These are phyloP conservation scores for Eolophus roseicapilla DNA, from an alignment of 2,113 vertebrate genomes.

Conservation along the genomic window DNA sequence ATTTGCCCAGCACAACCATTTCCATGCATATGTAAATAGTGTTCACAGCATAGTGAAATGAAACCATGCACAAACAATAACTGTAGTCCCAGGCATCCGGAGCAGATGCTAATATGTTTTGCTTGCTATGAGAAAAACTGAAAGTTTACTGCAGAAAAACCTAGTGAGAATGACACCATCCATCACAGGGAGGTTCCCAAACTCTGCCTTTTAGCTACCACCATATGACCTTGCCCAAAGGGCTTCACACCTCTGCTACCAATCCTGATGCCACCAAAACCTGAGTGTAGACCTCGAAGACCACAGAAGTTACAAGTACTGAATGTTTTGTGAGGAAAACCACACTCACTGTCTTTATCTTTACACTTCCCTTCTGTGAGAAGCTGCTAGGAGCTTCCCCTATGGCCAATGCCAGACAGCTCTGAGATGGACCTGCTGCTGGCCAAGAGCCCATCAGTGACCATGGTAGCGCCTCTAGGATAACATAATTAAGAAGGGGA, in stretches of 20 bases:
- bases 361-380: not conserved
- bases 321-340: not conserved
- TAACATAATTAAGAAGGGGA: too few relatives aligned
- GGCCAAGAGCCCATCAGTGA: not conserved
- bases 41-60: not conserved
- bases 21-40: not conserved
- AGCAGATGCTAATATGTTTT: not conserved
- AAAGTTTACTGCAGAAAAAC: not conserved
- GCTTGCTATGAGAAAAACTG: not conserved
- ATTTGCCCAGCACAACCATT: not conserved
- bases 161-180: not conserved
- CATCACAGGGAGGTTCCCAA: not conserved
- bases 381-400: not conserved
- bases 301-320: not conserved
- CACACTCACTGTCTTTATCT: not conserved
- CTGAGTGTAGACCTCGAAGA: not conserved
- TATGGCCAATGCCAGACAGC: not conserved
- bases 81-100: not conserved
- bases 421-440: rapidly evolving
- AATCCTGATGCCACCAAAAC: not conserved
- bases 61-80: not conserved
- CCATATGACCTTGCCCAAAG: not conserved
- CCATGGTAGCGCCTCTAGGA: not conserved
- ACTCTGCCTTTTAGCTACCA: not conserved
- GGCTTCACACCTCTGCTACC: not conserved